phyloP scores from a whole-genome alignment of 2,888 invertebrate species.

The Nomada ferruginata region DNA sequence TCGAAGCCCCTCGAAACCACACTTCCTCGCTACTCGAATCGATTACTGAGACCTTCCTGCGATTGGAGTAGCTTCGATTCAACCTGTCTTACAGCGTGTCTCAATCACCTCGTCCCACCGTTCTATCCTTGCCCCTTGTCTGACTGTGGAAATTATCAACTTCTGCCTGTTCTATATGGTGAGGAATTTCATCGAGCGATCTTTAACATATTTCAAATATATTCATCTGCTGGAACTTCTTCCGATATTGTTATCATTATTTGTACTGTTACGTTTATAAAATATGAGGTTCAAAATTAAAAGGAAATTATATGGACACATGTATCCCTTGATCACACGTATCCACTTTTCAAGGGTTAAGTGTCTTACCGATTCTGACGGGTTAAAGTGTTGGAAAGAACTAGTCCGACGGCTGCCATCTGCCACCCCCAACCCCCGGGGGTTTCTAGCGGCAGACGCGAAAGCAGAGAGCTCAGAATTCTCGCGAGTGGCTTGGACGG shows the following conservation, averaged over 20 bases:
- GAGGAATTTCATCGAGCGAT: not conserved
- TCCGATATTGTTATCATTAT: not conserved
- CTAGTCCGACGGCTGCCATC: slow-evolving; percentile 80
- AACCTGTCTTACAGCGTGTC: slow-evolving; percentile 64
- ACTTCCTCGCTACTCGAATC: slow-evolving; percentile 71
- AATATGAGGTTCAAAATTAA: not conserved
- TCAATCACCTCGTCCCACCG: slow-evolving; percentile 48
- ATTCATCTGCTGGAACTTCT: too few species aligned
- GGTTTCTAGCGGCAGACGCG: slow-evolving; percentile 72
- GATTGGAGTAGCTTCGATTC: slow-evolving; percentile 75
- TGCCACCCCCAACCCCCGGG: slow-evolving; percentile 79
- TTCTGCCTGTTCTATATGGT: not conserved
- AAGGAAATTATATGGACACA: too few species aligned
- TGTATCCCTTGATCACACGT: slow-evolving; percentile 34
- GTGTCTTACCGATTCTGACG: slow-evolving; percentile 58
- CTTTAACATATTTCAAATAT: not conserved
- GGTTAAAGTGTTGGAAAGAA: slow-evolving; percentile 74
- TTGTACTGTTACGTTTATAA: not conserved
- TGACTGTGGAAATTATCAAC: slow-evolving; percentile 46
- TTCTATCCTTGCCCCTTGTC: slow-evolving; percentile 36
- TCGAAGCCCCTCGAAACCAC: slow-evolving; percentile 54
- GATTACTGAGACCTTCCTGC: slow-evolving; percentile 76
- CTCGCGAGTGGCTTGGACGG: slow-evolving; percentile 82
- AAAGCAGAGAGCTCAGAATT: slow-evolving; percentile 64
- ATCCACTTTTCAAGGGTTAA: slow-evolving; percentile 47